Conservation (phyloP, 2,797 vertebrate species). For the Streptopelia turtur region DNA sequence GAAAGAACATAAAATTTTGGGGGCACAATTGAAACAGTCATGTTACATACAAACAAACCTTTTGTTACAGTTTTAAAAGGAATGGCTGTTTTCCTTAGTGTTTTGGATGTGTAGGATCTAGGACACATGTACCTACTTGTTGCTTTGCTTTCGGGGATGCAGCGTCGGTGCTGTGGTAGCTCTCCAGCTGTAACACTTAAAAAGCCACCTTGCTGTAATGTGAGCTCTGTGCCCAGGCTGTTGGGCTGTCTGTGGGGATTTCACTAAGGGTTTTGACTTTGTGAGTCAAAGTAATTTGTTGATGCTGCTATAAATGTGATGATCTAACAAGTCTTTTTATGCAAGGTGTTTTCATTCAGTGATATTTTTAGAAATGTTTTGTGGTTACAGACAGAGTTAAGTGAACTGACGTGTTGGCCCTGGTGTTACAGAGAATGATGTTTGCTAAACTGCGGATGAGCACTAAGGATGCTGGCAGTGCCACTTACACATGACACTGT, state of each 20-base stretch:
- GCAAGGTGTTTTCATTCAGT: not conserved
- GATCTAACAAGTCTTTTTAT: not conserved
- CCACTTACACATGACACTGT: not conserved
- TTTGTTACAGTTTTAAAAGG: not conserved
- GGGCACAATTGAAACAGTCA: not conserved
- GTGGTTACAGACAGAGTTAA: not conserved
- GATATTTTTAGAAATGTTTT: not conserved
- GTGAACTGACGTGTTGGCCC: not conserved
- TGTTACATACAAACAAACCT: not conserved
- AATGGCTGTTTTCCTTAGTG: not conserved
- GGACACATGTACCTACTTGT: not conserved
- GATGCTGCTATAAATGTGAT: not conserved
- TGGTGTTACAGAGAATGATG: not conserved
- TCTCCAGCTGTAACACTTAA: not conserved
- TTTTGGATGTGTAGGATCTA: not conserved
- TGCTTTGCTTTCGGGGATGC: not conserved
- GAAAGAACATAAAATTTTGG: not conserved
- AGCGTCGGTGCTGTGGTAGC: accelerated
- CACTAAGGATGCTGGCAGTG: not conserved
- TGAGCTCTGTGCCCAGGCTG: accelerated
- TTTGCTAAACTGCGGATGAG: not conserved
- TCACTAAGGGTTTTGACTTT: not conserved
- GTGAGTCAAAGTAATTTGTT: not conserved
- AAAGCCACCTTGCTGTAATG: not conserved
- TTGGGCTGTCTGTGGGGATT: not conserved